Evolutionary conservation across 2,888 invertebrate genomes (phyloP), one percentile per base, ranked within the genome.

Genomic region (Alitta virens): DNA sequence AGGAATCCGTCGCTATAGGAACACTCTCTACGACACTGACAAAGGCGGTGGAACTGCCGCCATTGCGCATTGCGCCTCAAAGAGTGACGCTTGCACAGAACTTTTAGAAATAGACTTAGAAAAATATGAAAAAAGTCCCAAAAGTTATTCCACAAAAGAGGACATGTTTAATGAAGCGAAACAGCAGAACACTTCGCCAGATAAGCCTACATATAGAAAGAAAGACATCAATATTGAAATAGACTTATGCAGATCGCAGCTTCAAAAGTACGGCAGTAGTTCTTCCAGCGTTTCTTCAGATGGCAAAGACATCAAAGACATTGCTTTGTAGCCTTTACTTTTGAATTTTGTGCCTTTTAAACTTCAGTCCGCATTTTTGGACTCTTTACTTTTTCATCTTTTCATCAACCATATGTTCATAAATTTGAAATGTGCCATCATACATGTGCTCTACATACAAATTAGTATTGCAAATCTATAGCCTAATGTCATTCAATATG

Each of bases 1-100:
- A 82, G 93, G 92, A 79, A 85, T 94, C 63, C 86, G 92, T 58
- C 87, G 92, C 68, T 91, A 90, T 82, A 74, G 78, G 54, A 91
- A 91, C 83, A 90, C 91, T 2, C 83, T 91, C 63, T 90, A 90
- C 76, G 87, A 86, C 66, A 88, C 84, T 49, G 84, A 85, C 72
- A 78, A 83, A 63, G 79, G 81, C 63, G 81, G 82, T 49, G 78
- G 71, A 52, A 63, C 65, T 18, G 7, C 23, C 23, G 23, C 18
- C 16, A 18, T 42, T 1, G 12, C 21, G 7, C 18, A 52, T 12
- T 33, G 27, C 2, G 21, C 72, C 66, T 33, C 72, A 71, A 51
- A 73, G 73, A 25, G 73, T 46, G 33, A 33, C 12, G 18, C 54
- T 73, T 5, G 72, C 75, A 86, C 86, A 64, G 88, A 88, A 72